A percentile compares a stretch with the other conserved stretches of the same genome.
Conservation (phyloP, 2,113 vertebrate species). For the Elephas maximus region DNA sequence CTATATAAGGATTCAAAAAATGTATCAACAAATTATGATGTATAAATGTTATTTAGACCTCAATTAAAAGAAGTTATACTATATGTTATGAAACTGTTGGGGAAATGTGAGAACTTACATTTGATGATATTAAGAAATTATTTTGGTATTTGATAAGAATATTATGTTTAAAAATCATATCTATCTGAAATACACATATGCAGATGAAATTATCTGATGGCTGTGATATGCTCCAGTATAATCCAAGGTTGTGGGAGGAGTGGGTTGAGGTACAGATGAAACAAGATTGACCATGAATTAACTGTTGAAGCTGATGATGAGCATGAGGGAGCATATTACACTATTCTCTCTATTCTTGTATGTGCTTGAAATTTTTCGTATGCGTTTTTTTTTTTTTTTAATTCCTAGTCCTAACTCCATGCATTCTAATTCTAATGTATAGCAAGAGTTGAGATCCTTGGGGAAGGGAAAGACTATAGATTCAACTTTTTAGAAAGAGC, state of each 20-base stretch:
- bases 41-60: background rate
- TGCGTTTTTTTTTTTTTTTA: background rate
- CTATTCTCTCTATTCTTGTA: background rate
- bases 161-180: background rate
- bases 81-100: background rate
- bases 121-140: constrained; percentile 20
- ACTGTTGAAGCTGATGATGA: background rate
- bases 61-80: background rate
- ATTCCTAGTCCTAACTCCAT: background rate
- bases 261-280: background rate
- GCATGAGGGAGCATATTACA: background rate
- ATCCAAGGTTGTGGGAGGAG: background rate
- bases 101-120: background rate
- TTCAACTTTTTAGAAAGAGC: background rate
- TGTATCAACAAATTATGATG: background rate
- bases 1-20: background rate
- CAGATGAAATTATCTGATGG: background rate
- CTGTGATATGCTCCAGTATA: background rate
- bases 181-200: background rate
- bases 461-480: background rate
- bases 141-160: background rate
- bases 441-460: background rate
- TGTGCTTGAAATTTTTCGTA: background rate
- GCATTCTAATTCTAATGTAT: background rate
- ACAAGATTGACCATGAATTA: background rate